These are phyloP conservation scores for Odontesthes bonariensis DNA, from an alignment of 2,113 vertebrate genomes.

Conservation along the genomic window DNA sequence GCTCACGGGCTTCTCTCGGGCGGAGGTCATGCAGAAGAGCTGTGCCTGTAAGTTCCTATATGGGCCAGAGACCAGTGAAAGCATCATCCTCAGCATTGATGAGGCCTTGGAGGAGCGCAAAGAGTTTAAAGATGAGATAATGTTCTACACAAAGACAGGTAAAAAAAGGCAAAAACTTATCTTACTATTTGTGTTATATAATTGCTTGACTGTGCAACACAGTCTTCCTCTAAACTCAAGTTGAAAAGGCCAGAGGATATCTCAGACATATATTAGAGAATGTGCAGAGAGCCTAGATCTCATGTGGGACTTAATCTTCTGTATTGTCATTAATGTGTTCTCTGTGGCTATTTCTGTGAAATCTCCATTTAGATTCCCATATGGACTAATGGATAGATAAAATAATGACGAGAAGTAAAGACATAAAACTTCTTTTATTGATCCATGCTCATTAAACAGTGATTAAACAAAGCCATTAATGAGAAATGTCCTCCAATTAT, in stretches of 20 bases:
- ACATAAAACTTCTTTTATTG: constrained; percentile 39
- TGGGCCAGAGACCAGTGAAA: constrained; percentile 92
- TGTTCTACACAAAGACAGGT: constrained; percentile 94
- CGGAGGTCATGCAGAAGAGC: constrained; percentile 99
- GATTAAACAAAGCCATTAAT: constrained; percentile 63
- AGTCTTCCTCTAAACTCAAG: constrained; percentile 11
- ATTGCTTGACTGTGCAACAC: not conserved
- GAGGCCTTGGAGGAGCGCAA: constrained; percentile 92
- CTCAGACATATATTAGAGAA: constrained; percentile 36
- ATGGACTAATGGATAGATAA: constrained; percentile 34
- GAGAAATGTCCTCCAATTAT: constrained; percentile 37
- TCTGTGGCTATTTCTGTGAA: constrained; percentile 52
- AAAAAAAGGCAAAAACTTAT: not conserved
- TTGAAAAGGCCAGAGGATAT: constrained; percentile 13
- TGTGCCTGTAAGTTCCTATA: constrained; percentile 97
- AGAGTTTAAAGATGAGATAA: constrained; percentile 98
- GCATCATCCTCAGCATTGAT: constrained; percentile 93
- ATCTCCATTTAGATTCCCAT: constrained; percentile 49
- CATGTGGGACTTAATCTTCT: constrained; percentile 14
- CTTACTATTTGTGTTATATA: not conserved
- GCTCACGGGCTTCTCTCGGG: constrained; percentile 93
- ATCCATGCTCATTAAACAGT: constrained; percentile 65
- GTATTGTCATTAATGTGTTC: constrained; percentile 41
- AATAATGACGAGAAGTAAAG: constrained; percentile 18
- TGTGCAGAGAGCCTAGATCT: constrained; percentile 14